Conservation (phyloP, 2,888 invertebrate genomes). For the Rhingia rostrata region DNA sequence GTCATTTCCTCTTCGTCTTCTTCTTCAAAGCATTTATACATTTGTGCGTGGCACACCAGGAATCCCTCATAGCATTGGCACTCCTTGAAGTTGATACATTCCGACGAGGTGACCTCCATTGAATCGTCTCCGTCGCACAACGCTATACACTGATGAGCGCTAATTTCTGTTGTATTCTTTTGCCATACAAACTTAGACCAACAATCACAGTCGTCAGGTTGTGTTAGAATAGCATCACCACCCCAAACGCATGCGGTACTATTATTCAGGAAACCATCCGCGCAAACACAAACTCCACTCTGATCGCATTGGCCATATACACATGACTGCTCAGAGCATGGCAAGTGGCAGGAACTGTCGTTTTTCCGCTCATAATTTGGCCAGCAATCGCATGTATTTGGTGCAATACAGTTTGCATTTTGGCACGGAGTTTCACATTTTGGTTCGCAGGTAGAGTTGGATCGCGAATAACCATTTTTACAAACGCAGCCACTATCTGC, state of each 20-base stretch:
- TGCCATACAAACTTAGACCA: slow-evolving; percentile 46
- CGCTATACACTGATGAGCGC: not conserved
- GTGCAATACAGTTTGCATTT: slow-evolving; percentile 77
- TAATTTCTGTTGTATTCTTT: slow-evolving; percentile 14
- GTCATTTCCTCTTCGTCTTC: not conserved
- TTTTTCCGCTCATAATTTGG: slow-evolving; percentile 77
- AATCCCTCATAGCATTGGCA: slow-evolving; percentile 46
- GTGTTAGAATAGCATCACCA: slow-evolving; percentile 39
- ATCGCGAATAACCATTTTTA: slow-evolving; percentile 27
- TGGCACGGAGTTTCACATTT: slow-evolving; percentile 76
- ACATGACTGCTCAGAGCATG: slow-evolving; percentile 49
- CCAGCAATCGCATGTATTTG: slow-evolving; percentile 78
- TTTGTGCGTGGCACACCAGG: slow-evolving; percentile 32
- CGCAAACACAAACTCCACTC: slow-evolving; percentile 43
- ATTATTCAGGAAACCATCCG: slow-evolving; percentile 35
- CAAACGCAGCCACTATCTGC: slow-evolving; percentile 41
- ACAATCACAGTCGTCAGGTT: slow-evolving; percentile 54
- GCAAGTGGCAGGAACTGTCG: slow-evolving; percentile 26
- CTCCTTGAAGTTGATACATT: slow-evolving; percentile 25
- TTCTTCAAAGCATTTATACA: slow-evolving; percentile 30
- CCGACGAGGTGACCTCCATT: not conserved
- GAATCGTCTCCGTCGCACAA: slow-evolving; percentile 29
- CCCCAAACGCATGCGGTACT: slow-evolving; percentile 44
- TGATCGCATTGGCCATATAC: slow-evolving; percentile 45
- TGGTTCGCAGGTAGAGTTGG: slow-evolving; percentile 64